Base-by-base conservation (phyloP, 2,113 vertebrate genomes). In the Gulo gulo region DNA sequence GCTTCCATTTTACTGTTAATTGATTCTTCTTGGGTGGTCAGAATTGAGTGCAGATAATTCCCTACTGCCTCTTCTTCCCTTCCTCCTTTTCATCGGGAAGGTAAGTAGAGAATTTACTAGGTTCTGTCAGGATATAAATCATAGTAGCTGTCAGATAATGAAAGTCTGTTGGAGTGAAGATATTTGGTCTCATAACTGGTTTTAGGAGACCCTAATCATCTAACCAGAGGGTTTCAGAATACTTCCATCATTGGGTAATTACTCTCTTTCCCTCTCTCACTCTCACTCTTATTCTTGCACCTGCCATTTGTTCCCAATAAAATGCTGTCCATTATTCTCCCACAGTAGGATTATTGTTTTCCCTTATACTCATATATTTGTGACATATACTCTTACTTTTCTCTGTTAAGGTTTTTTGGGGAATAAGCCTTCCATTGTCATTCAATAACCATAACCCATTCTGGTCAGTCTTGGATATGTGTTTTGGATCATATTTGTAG, bases 1-100 rank as follows among this genome's bases (percentile, higher is more conserved):
- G 39, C 82, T 95, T 83, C 14, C 69, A 57, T 74, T 93, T 95
- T 76, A 55, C 86, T 91, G 31, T 91, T 93, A 91, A 88, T 95
- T 93, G 26, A 26, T 90, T 96, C 91, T 80, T 94, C 76, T 74
- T 84, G 92, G 81, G 69, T 84, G n/a, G 76, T 91, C 92, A 93
- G 65, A 91, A 97, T 88, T 80, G 65, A 95, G 67, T 65, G 74
- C 21, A 90, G 34, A 65, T 34, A 95, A 61, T 59, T 47, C 26
- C 63, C 50, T 89, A 18, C n/a, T 71, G 21, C 21, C 84, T 80
- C n/a, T 95, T 88, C 63, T 47, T 88, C 29, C 71, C 71, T 42
- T 76, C 71, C 39, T 74, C 39, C 71, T 45, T 23, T 45, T 92
- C 31, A 87, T 71, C 39, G 94, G 45, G 26, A 84, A 90, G 59